Conservation (phyloP, 2,888 invertebrate genomes). For the Lordiphosa andalusiaca region DNA sequence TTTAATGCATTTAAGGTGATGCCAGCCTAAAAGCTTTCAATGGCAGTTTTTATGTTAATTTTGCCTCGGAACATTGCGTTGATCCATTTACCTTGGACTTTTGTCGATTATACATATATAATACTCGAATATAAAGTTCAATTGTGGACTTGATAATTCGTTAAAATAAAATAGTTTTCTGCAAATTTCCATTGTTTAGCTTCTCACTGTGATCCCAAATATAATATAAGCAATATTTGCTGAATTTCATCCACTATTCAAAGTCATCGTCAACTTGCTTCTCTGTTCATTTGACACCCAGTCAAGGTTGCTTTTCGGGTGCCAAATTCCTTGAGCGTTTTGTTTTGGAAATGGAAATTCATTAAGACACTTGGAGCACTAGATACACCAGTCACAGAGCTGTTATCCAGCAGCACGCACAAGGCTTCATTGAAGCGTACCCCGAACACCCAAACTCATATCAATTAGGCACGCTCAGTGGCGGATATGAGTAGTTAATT, state of each 20-base stretch:
- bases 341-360: slow-evolving; percentile 56
- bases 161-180: too few relatives aligned
- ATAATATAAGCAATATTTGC: too few relatives aligned
- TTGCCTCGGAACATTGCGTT: too few relatives aligned
- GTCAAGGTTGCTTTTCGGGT: slow-evolving; percentile 34
- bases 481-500: slow-evolving; percentile 74
- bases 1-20: too few relatives aligned
- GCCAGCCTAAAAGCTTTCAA: too few relatives aligned
- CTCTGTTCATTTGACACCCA: slow-evolving; percentile 40
- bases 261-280: slow-evolving; percentile 3
- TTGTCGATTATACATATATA: too few relatives aligned
- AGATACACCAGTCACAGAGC: slow-evolving; percentile 6
- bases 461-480: slow-evolving; percentile 63
- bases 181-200: too few relatives aligned
- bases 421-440: slow-evolving; percentile 25
- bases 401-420: slow-evolving; percentile 18
- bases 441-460: slow-evolving; percentile 31
- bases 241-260: background rate
- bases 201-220: too few relatives aligned
- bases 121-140: too few relatives aligned
- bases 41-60: too few relatives aligned
- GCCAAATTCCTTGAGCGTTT: slow-evolving; percentile 30
- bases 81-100: too few relatives aligned
- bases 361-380: slow-evolving; percentile 50
- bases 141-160: too few relatives aligned